Evolutionary conservation across 2,113 vertebrate species (phyloP).

Genomic region (Chunga burmeisteri): DNA sequence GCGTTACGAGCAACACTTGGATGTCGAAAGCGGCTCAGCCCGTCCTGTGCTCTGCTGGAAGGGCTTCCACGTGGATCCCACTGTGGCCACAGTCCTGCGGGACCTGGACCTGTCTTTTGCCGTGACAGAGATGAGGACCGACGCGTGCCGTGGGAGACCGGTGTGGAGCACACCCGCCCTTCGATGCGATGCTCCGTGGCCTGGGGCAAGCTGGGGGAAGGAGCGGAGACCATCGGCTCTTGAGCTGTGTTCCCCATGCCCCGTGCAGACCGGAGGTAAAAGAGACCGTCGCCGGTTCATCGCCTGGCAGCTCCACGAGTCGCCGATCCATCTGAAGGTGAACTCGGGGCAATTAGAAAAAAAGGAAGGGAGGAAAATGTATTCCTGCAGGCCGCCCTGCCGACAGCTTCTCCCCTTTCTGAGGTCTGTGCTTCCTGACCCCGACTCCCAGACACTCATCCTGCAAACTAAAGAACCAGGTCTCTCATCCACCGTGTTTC

Average conservation of each 20-base stretch:
- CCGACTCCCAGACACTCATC: fast-evolving
- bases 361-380: background rate
- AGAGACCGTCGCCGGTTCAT: background rate
- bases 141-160: fast-evolving
- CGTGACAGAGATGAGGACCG: fast-evolving
- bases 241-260: background rate
- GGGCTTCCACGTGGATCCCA: background rate
- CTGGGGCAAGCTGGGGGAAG: fast-evolving
- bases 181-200: fast-evolving
- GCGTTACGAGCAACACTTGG: background rate
- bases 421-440: background rate
- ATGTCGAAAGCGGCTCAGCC: background rate
- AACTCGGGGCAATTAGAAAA: background rate
- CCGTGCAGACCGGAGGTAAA: fast-evolving
- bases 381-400: background rate
- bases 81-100: fast-evolving
- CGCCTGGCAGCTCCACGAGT: fast-evolving
- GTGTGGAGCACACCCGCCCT: background rate
- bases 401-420: background rate
- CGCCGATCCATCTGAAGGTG: background rate
- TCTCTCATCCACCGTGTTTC: background rate
- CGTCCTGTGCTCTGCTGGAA: background rate
- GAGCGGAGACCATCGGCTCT: background rate
- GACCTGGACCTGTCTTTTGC: background rate
- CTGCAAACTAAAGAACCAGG: background rate